A percentile compares a stretch with the other conserved stretches of the same genome.
phyloP scores from a whole-genome alignment of 2,113 vertebrate genomes.

The Colistium nudipinnis region DNA sequence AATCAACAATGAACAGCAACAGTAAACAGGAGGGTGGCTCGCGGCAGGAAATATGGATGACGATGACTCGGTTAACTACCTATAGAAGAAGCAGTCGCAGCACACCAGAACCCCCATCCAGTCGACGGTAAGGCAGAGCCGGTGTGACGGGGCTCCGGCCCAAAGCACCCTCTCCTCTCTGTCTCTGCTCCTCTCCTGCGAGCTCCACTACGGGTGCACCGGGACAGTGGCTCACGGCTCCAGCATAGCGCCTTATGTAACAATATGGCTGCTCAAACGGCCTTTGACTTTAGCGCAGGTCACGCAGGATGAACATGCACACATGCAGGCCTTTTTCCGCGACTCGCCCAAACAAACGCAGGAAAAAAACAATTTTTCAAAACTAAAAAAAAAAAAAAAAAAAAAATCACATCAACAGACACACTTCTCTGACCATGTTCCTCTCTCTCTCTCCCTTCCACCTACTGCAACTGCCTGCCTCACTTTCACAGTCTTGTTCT shows the following conservation, averaged over 20 bases:
- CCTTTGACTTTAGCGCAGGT: conserved; percentile 15
- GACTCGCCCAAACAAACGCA: not conserved
- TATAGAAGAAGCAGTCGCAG: conserved; percentile 87
- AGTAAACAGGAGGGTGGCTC: conserved; percentile 5
- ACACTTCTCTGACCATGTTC: conserved; percentile 51
- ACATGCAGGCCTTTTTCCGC: not conserved
- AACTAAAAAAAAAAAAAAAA: conserved; percentile 3
- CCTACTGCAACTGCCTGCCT: conserved; percentile 69
- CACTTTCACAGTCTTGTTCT: conserved; percentile 57
- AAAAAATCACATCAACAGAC: conserved; percentile 22
- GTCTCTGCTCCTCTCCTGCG: conserved; percentile 26
- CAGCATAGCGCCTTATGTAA: conserved; percentile 32
- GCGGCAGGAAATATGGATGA: not conserved
- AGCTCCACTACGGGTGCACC: conserved; percentile 65
- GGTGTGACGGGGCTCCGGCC: conserved; percentile 45
- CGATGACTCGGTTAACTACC: conserved; percentile 65
- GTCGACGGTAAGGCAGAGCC: conserved; percentile 50
- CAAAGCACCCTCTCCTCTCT: conserved; percentile 43
- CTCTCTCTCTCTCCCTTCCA: conserved; percentile 63
- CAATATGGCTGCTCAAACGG: not conserved
- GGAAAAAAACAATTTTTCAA: conserved; percentile 10
- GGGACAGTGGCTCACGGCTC: conserved; percentile 28
- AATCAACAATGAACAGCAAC: not conserved
- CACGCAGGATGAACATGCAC: not conserved
- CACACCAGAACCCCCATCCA: conserved; percentile 85